Evolutionary conservation across 2,888 invertebrate genomes (phyloP).

Genomic region (Aphodius sticticus): DNA sequence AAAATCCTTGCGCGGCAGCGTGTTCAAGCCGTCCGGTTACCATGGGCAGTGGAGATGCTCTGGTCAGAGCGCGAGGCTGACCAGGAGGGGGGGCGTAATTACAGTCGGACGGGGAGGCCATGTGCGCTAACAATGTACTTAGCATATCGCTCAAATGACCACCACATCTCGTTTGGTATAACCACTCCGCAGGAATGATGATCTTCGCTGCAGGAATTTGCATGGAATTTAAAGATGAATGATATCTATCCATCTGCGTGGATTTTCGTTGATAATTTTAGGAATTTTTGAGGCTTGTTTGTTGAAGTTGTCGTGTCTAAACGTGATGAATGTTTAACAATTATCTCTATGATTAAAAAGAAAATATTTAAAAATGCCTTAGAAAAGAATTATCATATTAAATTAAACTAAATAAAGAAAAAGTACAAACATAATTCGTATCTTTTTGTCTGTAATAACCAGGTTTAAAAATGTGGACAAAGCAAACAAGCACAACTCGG

Average conservation of each 20-base stretch:
- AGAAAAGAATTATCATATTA: no score
- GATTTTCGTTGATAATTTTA: not conserved
- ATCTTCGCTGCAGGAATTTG: not conserved
- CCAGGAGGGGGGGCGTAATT: slow-evolving; percentile 58
- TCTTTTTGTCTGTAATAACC: no score
- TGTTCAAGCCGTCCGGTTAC: slow-evolving; percentile 54
- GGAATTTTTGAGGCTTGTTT: not conserved
- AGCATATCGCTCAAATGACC: slow-evolving; percentile 56
- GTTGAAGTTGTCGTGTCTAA: not conserved
- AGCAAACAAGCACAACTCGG: no score
- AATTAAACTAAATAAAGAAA: no score
- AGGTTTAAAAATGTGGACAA: no score
- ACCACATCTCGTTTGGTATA: slow-evolving; percentile 36
- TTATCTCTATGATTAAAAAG: no score
- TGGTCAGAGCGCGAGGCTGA: slow-evolving; percentile 61
- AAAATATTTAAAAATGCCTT: no score
- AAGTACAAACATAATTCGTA: no score
- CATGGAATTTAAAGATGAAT: no score
- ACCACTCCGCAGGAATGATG: slow-evolving; percentile 8
- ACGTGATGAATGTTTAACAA: no score
- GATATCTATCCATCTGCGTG: no score
- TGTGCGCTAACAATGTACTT: slow-evolving; percentile 59
- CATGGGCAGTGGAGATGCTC: slow-evolving; percentile 60
- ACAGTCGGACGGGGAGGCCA: slow-evolving; percentile 53
- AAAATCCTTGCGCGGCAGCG: slow-evolving; percentile 42